Conservation (phyloP, 2,113 vertebrate species). For the Rhinoptilus africanus region DNA sequence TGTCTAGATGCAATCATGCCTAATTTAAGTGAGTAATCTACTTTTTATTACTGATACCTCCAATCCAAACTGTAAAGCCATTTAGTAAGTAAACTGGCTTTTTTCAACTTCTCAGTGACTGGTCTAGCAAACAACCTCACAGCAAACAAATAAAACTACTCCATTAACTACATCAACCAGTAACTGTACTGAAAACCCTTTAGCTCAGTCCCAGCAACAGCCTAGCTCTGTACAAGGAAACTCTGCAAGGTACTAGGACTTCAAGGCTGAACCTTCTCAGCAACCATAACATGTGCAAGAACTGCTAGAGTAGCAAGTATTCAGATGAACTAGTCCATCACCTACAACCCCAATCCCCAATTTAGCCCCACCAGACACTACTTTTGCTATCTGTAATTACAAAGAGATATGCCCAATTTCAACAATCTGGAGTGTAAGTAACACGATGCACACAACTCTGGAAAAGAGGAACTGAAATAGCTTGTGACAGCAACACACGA, state of each 20-base stretch:
- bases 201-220: neutral
- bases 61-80: neutral
- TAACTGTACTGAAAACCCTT: neutral
- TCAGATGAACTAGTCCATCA: neutral
- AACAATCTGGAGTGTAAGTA: neutral
- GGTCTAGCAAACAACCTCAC: neutral
- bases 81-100: neutral
- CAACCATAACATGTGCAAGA: rapidly evolving
- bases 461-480: neutral
- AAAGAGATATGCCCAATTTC: neutral
- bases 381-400: neutral
- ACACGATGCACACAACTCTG: neutral
- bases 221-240: neutral
- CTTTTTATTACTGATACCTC: neutral
- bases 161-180: neutral
- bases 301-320: neutral
- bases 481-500: neutral
- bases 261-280: neutral
- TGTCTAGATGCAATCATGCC: rapidly evolving
- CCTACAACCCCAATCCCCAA: neutral
- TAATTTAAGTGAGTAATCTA: neutral
- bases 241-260: neutral
- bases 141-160: neutral
- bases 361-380: neutral
- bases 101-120: neutral